A percentile compares a stretch with the other conserved stretches of the same genome.
phyloP scores from a whole-genome alignment of 1,140 invertebrate genomes.

The Aphidius ervi region DNA sequence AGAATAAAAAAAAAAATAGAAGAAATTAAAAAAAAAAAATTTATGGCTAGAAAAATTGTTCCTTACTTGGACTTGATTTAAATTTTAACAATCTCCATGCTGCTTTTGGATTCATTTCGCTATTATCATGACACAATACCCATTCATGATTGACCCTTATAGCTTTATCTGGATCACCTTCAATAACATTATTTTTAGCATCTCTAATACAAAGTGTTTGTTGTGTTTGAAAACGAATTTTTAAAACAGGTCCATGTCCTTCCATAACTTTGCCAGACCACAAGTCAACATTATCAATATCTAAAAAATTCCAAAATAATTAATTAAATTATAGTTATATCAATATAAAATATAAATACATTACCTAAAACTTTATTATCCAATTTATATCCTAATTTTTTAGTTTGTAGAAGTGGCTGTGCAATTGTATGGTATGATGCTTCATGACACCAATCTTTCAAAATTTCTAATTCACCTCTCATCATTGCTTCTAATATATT shows the following conservation, averaged over 20 bases:
- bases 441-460: conserved; percentile 99
- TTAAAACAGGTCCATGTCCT: conserved; percentile 88
- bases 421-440: conserved; percentile 89
- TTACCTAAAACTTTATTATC: conserved; percentile 84
- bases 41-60: conserved; percentile 77
- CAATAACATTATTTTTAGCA: conserved; percentile 77
- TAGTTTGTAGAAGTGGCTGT: conserved; percentile 82
- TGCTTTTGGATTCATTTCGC: conserved; percentile 88
- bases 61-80: conserved; percentile 69
- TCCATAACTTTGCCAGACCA: conserved; percentile 95
- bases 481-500: conserved; percentile 97
- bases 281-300: conserved; percentile 94
- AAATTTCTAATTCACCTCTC: conserved; percentile 79
- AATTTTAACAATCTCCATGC: conserved; percentile 96
- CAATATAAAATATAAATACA: no score
- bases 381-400: conserved; percentile 70
- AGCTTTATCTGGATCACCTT: conserved; percentile 95
- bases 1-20: no score
- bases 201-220: conserved; percentile 93
- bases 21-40: no score
- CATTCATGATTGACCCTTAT: conserved; percentile 93
- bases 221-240: conserved; percentile 93
- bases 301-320: conserved; percentile 30
- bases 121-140: conserved; percentile 93
- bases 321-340: no score